Evolutionary conservation across 2,797 vertebrate species (phyloP).

Genomic region (Monodelphis domestica): DNA sequence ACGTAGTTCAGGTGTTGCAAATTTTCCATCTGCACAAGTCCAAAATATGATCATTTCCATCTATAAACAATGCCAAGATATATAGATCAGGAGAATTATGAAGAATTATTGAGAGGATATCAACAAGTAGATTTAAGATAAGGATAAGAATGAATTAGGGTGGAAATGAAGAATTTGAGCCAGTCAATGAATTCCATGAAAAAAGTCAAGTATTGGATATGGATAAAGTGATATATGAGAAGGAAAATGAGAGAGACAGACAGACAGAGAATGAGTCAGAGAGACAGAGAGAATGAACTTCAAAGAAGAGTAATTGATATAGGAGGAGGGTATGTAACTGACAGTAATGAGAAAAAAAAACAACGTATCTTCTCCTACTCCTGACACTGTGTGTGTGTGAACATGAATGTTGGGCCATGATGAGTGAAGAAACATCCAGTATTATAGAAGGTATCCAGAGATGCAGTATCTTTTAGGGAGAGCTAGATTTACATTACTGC

Average conservation of each 20-base stretch:
- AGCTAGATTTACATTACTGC: neutral
- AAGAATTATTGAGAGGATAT: neutral
- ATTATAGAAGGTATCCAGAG: neutral
- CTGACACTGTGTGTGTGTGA: no score
- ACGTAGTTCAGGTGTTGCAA: no score
- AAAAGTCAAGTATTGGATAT: neutral
- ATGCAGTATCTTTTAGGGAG: neutral
- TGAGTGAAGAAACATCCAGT: neutral
- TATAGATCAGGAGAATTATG: neutral
- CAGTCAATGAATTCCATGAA: neutral
- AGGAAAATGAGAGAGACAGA: no score
- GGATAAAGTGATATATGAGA: no score
- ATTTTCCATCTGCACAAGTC: no score
- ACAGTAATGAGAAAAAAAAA: neutral
- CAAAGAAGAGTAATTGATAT: neutral
- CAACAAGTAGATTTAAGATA: neutral
- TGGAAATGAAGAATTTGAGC: neutral
- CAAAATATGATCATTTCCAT: neutral
- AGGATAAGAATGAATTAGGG: neutral
- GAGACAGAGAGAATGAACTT: no score
- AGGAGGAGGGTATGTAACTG: rapidly evolving
- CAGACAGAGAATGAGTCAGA: no score
- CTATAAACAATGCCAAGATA: neutral
- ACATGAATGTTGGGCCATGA: neutral
- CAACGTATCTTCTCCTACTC: no score